Evolutionary conservation across 2,113 vertebrate species (phyloP).

Genomic region (Callionymus lyra): DNA sequence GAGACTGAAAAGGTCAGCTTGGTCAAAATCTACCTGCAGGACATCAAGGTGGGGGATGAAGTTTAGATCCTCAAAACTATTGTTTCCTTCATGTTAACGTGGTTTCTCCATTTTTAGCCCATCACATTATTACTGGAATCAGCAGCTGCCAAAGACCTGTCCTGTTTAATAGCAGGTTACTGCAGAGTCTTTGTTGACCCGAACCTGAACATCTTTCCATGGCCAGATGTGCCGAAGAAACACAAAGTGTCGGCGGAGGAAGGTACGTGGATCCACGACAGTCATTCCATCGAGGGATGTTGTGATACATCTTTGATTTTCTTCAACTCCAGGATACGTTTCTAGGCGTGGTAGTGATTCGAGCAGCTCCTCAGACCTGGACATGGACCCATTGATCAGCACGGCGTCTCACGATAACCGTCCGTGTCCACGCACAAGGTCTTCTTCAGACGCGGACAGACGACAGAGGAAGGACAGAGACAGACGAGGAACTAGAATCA

Average conservation of each 20-base stretch:
- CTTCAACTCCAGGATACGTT: slow-evolving; percentile 78
- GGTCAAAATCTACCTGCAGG: slow-evolving; percentile 91
- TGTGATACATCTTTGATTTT: not conserved
- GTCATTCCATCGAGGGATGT: not conserved
- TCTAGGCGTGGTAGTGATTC: slow-evolving; percentile 87
- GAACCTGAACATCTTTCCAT: slow-evolving; percentile 73
- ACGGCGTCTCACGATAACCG: slow-evolving; percentile 21
- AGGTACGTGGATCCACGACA: slow-evolving; percentile 61
- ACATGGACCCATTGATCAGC: slow-evolving; percentile 62
- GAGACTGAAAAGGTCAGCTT: slow-evolving; percentile 89
- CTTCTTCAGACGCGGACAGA: slow-evolving; percentile 41
- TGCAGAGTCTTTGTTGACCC: slow-evolving; percentile 80
- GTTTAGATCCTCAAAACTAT: too few species aligned
- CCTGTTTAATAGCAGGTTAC: slow-evolving; percentile 85
- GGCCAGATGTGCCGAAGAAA: slow-evolving; percentile 65
- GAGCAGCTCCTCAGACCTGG: slow-evolving; percentile 77
- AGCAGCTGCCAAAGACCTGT: slow-evolving; percentile 84
- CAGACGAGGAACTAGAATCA: slow-evolving; percentile 19
- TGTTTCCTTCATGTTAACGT: not conserved
- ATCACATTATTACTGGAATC: slow-evolving; percentile 86
- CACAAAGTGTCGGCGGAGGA: slow-evolving; percentile 86
- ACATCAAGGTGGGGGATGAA: slow-evolving; percentile 78
- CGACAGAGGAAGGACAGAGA: slow-evolving; percentile 32
- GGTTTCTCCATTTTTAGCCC: slow-evolving; percentile 58
- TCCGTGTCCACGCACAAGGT: slow-evolving; percentile 28